A percentile compares a stretch with the other conserved stretches of the same genome.
These are phyloP conservation scores for Ormyrus labotus DNA, from an alignment of 2,888 invertebrate genomes.

Conservation along the genomic window DNA sequence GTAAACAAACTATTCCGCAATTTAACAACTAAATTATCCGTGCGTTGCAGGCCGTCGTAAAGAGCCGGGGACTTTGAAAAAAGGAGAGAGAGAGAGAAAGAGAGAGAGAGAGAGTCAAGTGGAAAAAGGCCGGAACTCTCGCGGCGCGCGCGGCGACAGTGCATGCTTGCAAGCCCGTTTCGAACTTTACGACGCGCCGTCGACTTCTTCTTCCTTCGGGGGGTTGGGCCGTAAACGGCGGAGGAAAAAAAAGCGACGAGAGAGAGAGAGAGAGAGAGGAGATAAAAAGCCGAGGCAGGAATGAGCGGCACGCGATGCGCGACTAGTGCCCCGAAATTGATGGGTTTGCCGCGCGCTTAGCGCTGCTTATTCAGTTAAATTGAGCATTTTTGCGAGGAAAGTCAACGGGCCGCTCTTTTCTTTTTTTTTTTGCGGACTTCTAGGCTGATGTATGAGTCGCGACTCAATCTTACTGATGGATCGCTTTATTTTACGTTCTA, in stretches of 20 bases:
- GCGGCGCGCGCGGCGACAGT: conserved; percentile 4
- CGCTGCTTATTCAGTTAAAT: background rate
- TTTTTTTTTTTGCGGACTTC: no score
- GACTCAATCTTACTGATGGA: no score
- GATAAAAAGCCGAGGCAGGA: conserved; percentile 24
- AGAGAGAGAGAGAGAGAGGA: conserved; percentile 12
- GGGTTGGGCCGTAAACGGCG: background rate
- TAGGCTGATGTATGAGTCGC: no score
- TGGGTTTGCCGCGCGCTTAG: conserved; percentile 6
- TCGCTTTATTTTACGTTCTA: no score
- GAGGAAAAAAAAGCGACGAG: background rate
- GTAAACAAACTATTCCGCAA: conserved; percentile 43
- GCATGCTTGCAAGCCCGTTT: conserved; percentile 20
- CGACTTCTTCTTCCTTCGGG: background rate
- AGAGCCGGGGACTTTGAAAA: background rate
- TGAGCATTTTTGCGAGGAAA: background rate
- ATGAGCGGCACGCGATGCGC: conserved; percentile 32
- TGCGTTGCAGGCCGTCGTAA: conserved; percentile 18
- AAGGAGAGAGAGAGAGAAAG: background rate
- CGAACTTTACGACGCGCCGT: conserved; percentile 39
- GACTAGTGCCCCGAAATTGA: conserved; percentile 6
- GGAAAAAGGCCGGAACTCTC: conserved; percentile 42
- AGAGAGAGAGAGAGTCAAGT: background rate
- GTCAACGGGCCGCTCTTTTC: background rate
- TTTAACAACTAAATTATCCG: conserved; percentile 41